Conservation (phyloP, 2,888 invertebrate genomes). For the Ganaspis brasiliensis region DNA sequence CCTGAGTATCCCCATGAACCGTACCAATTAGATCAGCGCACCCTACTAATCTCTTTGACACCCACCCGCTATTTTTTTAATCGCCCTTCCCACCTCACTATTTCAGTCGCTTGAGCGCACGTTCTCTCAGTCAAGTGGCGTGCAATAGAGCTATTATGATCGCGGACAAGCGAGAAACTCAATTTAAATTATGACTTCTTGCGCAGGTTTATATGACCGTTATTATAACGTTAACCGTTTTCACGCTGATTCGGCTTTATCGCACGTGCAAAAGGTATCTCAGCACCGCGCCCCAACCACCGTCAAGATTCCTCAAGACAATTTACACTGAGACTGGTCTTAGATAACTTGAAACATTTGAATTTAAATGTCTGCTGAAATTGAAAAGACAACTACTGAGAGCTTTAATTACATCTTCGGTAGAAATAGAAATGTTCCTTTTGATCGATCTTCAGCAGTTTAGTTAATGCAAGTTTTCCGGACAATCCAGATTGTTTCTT, state of each 20-base stretch:
- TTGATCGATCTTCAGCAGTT: no score
- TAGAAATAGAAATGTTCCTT: no score
- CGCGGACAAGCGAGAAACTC: slow-evolving; percentile 72
- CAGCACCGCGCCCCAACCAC: background rate
- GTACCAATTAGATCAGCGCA: slow-evolving; percentile 78
- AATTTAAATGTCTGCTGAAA: background rate
- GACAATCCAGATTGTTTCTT: no score
- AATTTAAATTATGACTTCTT: slow-evolving; percentile 74
- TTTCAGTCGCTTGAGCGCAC: slow-evolving; percentile 49
- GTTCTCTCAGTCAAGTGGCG: slow-evolving; percentile 67
- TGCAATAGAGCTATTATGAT: slow-evolving; percentile 72
- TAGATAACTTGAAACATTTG: background rate
- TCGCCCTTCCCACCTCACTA: slow-evolving; percentile 62
- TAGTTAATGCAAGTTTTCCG: no score
- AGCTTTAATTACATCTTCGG: background rate
- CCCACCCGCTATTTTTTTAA: slow-evolving; percentile 70
- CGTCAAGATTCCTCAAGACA: background rate
- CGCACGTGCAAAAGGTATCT: slow-evolving; percentile 36
- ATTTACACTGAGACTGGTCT: background rate
- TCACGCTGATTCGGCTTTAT: slow-evolving; percentile 62
- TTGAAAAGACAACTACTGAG: background rate
- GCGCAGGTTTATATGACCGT: slow-evolving; percentile 67
- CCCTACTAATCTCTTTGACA: slow-evolving; percentile 65
- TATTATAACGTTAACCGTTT: slow-evolving; percentile 70
- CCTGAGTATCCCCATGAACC: slow-evolving; percentile 73